Base-by-base conservation (phyloP, 2,888 invertebrate species). In the Ennomos erosarius region DNA sequence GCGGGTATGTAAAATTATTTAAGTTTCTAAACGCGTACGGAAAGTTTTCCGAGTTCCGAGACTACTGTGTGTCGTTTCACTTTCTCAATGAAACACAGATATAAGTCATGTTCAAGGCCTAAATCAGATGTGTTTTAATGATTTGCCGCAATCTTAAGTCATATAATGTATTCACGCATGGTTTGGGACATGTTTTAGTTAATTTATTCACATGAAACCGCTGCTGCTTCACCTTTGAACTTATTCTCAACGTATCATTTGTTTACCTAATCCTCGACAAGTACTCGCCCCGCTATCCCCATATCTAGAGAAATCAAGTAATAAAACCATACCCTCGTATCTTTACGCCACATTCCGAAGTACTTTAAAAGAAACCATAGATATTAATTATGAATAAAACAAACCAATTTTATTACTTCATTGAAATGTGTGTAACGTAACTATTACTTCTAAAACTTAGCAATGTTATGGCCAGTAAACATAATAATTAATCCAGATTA, bases 1-100 rank as follows among this genome's bases (percentile, higher is more conserved):
- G 83, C 88, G 69, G 86, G 88, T 87, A 70, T 58, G 86, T 78
- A 67, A 12, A 45, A 38, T 52, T 54, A 54, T 62, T 70, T 62
- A 26, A 64, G 59, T 58, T 61, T 49, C 40, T 48, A 58, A 59
- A 59, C 10, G 65, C 47, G 10, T 64, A 64, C 68, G 40, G 55
- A 47, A 52, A 61, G 39, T 47, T 37, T 46, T 34, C 43, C 26
- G 11, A 39, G n/a, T n/a, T n/a, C n/a, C n/a, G n/a, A 36, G 5
- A 44, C 37, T 36, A 40, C 50, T 40, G 10, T 45, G 35, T n/a
- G 5, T 45, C 46, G 9, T 42, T 36, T 5, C 11, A 46, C 12
- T 39, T 50, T 52, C 42, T 1, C 47, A 38, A 12, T 40, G 11
- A 50, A 33, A 38, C 4, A 33, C 10, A 40, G n/a, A 10, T 34